Evolutionary conservation across 1,140 invertebrate genomes (phyloP).

Genomic region (Tetragonula clypearis): DNA sequence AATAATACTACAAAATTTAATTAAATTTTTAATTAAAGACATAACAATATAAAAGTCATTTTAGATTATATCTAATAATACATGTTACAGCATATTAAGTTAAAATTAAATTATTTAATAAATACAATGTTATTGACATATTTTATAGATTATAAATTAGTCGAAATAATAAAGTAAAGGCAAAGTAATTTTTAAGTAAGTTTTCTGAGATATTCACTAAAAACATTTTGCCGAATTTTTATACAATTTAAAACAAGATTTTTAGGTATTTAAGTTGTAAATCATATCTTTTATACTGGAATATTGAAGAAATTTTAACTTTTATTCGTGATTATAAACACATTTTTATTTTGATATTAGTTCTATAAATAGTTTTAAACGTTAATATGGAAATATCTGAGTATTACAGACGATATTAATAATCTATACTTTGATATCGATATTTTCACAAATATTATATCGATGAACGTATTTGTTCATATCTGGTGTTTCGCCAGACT

Average conservation of each 20-base stretch:
- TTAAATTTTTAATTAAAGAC: background rate
- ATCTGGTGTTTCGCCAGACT: conserved; percentile 4
- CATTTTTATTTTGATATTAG: conserved; percentile 65
- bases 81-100: background rate
- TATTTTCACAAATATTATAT: conserved; percentile 56
- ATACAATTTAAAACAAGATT: conserved; percentile 33
- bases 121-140: background rate
- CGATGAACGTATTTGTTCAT: conserved; percentile 21
- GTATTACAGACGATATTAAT: conserved; percentile 52
- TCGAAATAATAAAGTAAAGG: background rate
- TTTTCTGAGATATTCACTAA: background rate
- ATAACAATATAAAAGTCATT: background rate
- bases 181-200: background rate
- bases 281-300: conserved; percentile 61
- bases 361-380: conserved; percentile 60
- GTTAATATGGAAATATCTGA: conserved; percentile 55
- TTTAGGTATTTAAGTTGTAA: conserved; percentile 47
- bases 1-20: background rate
- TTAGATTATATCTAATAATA: background rate
- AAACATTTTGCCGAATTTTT: conserved; percentile 37
- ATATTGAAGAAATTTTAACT: conserved; percentile 65
- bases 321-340: conserved; percentile 66
- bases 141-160: background rate
- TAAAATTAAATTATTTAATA: background rate
- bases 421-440: conserved; percentile 61